Evolutionary conservation across 53 echinoderm and acorn worm species (phyloP).

Genomic region (Hippasteria phrygiana): DNA sequence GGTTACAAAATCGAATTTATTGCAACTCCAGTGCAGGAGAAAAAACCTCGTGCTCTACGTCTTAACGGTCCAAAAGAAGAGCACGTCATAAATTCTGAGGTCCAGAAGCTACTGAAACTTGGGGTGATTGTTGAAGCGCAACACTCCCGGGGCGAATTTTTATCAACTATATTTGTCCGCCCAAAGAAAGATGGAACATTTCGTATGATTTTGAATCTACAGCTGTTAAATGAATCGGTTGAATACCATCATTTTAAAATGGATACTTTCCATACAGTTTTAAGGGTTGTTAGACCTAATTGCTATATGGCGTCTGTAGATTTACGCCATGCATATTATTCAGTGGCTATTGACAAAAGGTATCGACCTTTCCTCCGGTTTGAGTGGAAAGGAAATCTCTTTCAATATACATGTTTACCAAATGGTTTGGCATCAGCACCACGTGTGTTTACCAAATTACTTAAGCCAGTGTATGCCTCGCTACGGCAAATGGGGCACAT

Average conservation of each 20-base stretch:
- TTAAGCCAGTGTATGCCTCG: slow-evolving; percentile 64
- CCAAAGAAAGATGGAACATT: slow-evolving; percentile 28
- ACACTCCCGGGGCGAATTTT: slow-evolving; percentile 9
- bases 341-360: slow-evolving; percentile 30
- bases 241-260: slow-evolving; percentile 54
- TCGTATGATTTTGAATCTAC: slow-evolving; percentile 57
- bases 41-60: not conserved
- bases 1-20: slow-evolving; percentile 34
- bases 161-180: slow-evolving; percentile 27
- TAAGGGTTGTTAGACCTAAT: slow-evolving; percentile 41
- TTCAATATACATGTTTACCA: slow-evolving; percentile 67
- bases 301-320: slow-evolving; percentile 56
- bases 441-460: slow-evolving; percentile 69
- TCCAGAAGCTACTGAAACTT: not conserved
- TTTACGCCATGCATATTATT: slow-evolving; percentile 37
- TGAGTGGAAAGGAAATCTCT: slow-evolving; percentile 34
- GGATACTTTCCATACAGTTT: slow-evolving; percentile 45
- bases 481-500: slow-evolving; percentile 55
- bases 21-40: not conserved
- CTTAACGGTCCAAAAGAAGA: not conserved
- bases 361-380: slow-evolving; percentile 45
- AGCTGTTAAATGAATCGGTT: slow-evolving; percentile 25
- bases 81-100: not conserved
- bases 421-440: slow-evolving; percentile 65
- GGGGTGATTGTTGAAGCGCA: slow-evolving; percentile 63